Evolutionary conservation across 2,888 invertebrate species (phyloP).

Genomic region (Hirtodrosophila histrioides): DNA sequence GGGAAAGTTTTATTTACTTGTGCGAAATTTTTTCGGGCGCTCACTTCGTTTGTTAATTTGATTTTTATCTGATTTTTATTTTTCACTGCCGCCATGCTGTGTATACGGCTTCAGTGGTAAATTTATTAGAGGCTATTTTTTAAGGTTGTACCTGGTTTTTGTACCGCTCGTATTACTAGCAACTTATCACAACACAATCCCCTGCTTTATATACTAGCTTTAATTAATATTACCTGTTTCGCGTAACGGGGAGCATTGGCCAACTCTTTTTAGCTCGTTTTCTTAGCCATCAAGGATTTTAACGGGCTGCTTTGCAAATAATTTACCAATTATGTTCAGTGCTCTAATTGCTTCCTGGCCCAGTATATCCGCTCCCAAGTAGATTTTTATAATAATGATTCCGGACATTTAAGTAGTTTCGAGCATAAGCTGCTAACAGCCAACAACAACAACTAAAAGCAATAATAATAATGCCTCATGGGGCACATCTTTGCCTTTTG

Average conservation of each 20-base stretch:
- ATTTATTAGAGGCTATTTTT: constrained; percentile 58
- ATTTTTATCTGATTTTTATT: constrained; percentile 75
- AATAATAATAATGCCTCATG: constrained; percentile 60
- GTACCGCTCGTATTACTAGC: constrained; percentile 2
- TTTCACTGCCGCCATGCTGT: constrained; percentile 51
- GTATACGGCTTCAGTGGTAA: constrained; percentile 39
- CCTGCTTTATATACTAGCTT: constrained; percentile 27
- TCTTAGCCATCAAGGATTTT: constrained; percentile 37
- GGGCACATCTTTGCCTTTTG: constrained; percentile 53
- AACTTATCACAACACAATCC: constrained; percentile 13
- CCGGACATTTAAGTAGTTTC: constrained; percentile 78
- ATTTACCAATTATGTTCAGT: constrained; percentile 71
- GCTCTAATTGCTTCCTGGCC: constrained; percentile 73
- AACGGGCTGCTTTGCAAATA: constrained; percentile 40
- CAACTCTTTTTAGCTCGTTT: constrained; percentile 20
- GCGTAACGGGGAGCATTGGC: constrained; percentile 17
- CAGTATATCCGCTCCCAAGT: constrained; percentile 52
- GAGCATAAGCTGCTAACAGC: constrained; percentile 65
- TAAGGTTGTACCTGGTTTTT: constrained; percentile 15
- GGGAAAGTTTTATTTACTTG: constrained; percentile 72
- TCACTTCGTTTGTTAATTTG: constrained; percentile 72
- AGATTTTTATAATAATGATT: constrained; percentile 76
- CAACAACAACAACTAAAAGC: constrained; percentile 43
- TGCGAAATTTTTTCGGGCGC: constrained; percentile 39
- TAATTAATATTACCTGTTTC: constrained; percentile 34